These are phyloP conservation scores for Saccopteryx leptura DNA, from an alignment of 2,113 vertebrate species.

Conservation along the genomic window DNA sequence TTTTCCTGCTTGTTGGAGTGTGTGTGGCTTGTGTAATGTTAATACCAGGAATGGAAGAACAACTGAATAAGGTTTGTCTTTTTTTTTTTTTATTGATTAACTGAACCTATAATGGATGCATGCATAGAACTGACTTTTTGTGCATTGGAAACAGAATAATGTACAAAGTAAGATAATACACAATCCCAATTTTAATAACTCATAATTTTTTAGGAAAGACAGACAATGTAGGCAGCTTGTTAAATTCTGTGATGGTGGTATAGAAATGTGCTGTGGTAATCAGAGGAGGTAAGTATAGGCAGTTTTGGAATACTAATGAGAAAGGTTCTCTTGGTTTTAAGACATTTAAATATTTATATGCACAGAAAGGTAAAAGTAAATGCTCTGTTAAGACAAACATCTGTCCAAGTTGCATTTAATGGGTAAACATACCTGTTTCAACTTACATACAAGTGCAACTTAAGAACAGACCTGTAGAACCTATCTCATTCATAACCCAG, in stretches of 20 bases:
- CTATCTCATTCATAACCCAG: too few species aligned
- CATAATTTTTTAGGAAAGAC: background rate
- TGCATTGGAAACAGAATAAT: background rate
- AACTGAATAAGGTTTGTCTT: slow-evolving; percentile 96
- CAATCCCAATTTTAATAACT: slow-evolving; percentile 12
- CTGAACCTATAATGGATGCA: background rate
- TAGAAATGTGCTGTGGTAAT: background rate
- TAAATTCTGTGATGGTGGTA: background rate
- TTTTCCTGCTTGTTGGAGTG: slow-evolving; percentile 96
- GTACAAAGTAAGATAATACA: background rate
- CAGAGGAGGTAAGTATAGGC: background rate
- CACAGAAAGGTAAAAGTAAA: too few species aligned
- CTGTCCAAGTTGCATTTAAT: too few species aligned
- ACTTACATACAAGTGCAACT: too few species aligned
- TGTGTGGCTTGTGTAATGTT: slow-evolving; percentile 96
- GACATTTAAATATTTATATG: too few species aligned
- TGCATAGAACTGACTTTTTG: background rate
- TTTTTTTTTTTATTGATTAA: slow-evolving; percentile 27
- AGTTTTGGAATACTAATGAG: too few species aligned
- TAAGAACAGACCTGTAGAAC: too few species aligned
- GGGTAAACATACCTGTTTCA: too few species aligned
- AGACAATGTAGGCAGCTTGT: background rate
- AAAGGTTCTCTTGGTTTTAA: too few species aligned
- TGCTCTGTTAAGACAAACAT: too few species aligned
- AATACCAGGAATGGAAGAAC: slow-evolving; percentile 98